Evolutionary conservation across 30 jellyfish, hydroid and myxozoan genomes (phyloP).

Genomic region (Aurelia sp.): DNA sequence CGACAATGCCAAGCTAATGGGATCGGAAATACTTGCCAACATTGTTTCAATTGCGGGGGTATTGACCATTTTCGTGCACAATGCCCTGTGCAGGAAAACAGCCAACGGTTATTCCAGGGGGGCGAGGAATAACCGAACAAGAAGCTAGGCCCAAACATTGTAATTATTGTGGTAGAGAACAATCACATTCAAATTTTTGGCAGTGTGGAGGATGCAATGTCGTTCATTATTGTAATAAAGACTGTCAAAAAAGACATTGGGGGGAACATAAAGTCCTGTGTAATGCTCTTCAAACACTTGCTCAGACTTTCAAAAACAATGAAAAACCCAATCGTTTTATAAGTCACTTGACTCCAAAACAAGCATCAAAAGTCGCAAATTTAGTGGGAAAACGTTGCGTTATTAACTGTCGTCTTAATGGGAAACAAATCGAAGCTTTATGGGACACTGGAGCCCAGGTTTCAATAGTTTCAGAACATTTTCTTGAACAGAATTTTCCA

Average conservation of each 20-base stretch:
- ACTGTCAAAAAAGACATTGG: constrained; percentile 39
- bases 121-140: constrained; percentile 54
- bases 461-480: constrained; percentile 25
- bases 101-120: constrained; percentile 54
- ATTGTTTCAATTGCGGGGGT: constrained; percentile 36
- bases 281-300: constrained; percentile 33
- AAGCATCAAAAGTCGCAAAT: constrained; percentile 30
- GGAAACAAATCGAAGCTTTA: constrained; percentile 7
- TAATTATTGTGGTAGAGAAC: constrained; percentile 34
- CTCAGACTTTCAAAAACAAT: constrained; percentile 10
- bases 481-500: constrained; percentile 39
- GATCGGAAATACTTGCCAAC: constrained; percentile 46
- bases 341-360: constrained; percentile 53
- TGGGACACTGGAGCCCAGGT: constrained; percentile 76
- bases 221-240: constrained; percentile 41
- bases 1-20: constrained; percentile 41
- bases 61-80: constrained; percentile 30
- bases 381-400: constrained; percentile 46
- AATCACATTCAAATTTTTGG: constrained; percentile 6
- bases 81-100: constrained; percentile 46
- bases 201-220: constrained; percentile 43
- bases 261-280: constrained; percentile 20
- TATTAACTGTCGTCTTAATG: constrained; percentile 12
- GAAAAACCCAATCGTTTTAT: constrained; percentile 14
- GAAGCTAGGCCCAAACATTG: constrained; percentile 32